These are phyloP conservation scores for Rhea pennata DNA, from an alignment of 2,113 vertebrate species.

Conservation along the genomic window DNA sequence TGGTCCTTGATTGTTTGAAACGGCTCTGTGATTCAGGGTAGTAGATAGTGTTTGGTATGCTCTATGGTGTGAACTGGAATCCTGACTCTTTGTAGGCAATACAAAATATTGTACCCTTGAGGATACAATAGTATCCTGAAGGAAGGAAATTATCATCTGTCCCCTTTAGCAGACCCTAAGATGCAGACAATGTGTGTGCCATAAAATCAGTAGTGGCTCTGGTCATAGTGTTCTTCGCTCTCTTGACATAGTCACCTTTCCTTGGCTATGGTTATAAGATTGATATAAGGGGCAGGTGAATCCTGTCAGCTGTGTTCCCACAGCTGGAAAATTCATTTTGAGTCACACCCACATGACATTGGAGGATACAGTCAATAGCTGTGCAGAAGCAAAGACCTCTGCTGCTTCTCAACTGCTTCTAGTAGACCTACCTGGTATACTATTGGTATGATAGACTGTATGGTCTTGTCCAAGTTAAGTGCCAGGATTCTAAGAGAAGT, in stretches of 20 bases:
- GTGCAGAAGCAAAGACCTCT: neutral
- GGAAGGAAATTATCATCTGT: neutral
- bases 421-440: neutral
- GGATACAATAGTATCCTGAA: neutral
- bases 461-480: neutral
- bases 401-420: neutral
- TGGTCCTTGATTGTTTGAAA: neutral
- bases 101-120: too few relatives aligned
- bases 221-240: neutral
- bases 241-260: neutral
- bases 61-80: neutral
- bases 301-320: neutral
- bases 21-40: rapidly evolving
- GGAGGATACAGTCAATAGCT: neutral
- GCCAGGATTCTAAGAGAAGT: neutral
- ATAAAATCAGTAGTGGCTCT: neutral
- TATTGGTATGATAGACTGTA: too few relatives aligned
- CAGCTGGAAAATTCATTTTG: neutral
- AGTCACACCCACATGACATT: neutral
- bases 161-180: neutral
- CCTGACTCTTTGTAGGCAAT: neutral
- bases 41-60: neutral
- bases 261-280: rapidly evolving
- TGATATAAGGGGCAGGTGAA: neutral
- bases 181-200: neutral